Conservation (phyloP, 2,888 invertebrate species). For the Caenorhabditis sulstoni region DNA sequence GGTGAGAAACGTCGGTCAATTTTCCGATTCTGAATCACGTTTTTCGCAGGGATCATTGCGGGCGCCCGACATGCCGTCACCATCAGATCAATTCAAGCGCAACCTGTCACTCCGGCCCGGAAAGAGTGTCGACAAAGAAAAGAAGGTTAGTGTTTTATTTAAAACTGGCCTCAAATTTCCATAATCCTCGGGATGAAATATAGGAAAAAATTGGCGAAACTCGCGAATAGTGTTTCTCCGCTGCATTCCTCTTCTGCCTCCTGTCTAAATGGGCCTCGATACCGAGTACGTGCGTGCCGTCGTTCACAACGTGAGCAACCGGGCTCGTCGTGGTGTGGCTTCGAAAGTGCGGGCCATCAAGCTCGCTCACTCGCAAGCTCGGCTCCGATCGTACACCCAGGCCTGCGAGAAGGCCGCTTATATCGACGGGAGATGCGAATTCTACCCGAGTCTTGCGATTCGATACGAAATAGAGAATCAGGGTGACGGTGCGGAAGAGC, state of each 20-base stretch:
- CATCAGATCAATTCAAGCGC: slow-evolving; percentile 72
- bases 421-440: slow-evolving; percentile 45
- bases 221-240: not conserved
- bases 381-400: slow-evolving; percentile 42
- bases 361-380: slow-evolving; percentile 45
- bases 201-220: not conserved
- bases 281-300: slow-evolving; percentile 59
- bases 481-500: not conserved
- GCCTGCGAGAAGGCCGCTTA: slow-evolving; percentile 32
- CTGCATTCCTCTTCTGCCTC: too few relatives aligned
- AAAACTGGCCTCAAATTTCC: slow-evolving; percentile 17
- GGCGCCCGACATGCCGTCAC: slow-evolving; percentile 66
- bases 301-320: slow-evolving; percentile 46
- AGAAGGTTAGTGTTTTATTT: slow-evolving; percentile 51
- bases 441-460: slow-evolving; percentile 31
- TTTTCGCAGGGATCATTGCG: slow-evolving; percentile 70
- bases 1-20: slow-evolving; percentile 85
- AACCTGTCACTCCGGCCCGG: slow-evolving; percentile 81
- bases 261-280: slow-evolving; percentile 36
- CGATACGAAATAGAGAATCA: not conserved
- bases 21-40: slow-evolving; percentile 81
- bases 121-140: slow-evolving; percentile 23
- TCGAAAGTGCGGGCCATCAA: slow-evolving; percentile 42
- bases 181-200: slow-evolving; percentile 20
- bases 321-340: slow-evolving; percentile 54